A percentile compares a stretch with the other conserved stretches of the same genome.
Evolutionary conservation across 2,888 invertebrate genomes (phyloP).

Genomic region (Polyommatus iphigenia): DNA sequence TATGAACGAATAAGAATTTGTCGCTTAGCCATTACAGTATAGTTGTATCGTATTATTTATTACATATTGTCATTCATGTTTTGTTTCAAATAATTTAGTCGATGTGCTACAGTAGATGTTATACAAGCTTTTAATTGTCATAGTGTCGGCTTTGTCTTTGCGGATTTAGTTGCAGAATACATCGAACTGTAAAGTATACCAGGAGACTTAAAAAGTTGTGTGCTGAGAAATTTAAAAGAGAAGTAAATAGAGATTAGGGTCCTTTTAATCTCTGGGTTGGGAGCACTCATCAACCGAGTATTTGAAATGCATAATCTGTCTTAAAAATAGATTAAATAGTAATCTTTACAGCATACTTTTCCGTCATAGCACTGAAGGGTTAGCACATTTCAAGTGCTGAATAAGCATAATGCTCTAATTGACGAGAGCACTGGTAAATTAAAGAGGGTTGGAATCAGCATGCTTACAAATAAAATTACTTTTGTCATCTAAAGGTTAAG

Average conservation of each 20-base stretch:
- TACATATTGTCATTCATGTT: not conserved
- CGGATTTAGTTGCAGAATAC: not conserved
- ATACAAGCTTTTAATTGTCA: constrained; percentile 13
- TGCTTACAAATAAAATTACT: not conserved
- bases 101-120: constrained; percentile 23
- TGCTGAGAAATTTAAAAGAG: not conserved
- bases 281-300: not conserved
- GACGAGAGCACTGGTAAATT: not conserved
- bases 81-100: not conserved
- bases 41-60: not conserved
- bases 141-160: constrained; percentile 9
- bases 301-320: constrained; percentile 18
- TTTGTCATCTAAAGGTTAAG: not conserved
- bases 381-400: not conserved
- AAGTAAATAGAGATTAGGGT: not conserved
- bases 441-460: not conserved
- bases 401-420: not conserved
- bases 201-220: not conserved
- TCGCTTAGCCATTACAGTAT: not conserved
- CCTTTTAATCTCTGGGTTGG: not conserved
- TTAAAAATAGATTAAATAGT: not conserved
- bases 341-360: not conserved
- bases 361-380: not conserved
- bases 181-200: not conserved
- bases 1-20: not conserved